Percentiles rank a stretch among this genome's conserved stretches.
These are phyloP conservation scores for Grammomys dolichurus DNA, from an alignment of 2,113 vertebrate genomes.

Conservation along the genomic window DNA sequence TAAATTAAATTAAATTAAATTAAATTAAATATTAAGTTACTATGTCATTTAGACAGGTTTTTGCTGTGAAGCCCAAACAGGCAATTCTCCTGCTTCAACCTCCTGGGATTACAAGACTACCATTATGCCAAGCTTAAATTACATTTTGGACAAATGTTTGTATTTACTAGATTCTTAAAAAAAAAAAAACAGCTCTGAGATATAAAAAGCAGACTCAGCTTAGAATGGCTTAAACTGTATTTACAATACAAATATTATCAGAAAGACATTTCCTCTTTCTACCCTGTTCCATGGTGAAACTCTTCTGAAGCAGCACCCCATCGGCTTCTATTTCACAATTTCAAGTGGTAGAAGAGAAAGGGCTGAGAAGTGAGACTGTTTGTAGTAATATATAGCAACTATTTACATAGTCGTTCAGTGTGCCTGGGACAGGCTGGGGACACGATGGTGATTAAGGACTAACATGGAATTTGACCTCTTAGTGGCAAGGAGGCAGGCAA, in stretches of 20 bases:
- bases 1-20: no score
- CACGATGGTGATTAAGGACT: neutral
- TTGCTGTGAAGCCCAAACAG: neutral
- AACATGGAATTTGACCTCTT: slow-evolving; percentile 19
- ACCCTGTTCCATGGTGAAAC: neutral
- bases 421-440: neutral
- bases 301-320: neutral
- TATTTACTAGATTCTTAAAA: neutral
- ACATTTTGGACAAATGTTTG: slow-evolving; percentile 19
- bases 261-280: neutral
- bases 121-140: neutral
- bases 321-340: neutral
- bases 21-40: neutral
- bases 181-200: neutral
- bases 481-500: neutral
- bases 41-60: neutral
- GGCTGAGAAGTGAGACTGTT: neutral
- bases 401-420: neutral
- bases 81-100: neutral
- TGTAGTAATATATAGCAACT: neutral
- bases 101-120: neutral
- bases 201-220: neutral
- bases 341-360: neutral
- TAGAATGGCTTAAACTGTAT: neutral
- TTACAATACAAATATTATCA: slow-evolving; percentile 23